Conservation (phyloP, 2,113 vertebrate species). For the Lophotis ruficrista region DNA sequence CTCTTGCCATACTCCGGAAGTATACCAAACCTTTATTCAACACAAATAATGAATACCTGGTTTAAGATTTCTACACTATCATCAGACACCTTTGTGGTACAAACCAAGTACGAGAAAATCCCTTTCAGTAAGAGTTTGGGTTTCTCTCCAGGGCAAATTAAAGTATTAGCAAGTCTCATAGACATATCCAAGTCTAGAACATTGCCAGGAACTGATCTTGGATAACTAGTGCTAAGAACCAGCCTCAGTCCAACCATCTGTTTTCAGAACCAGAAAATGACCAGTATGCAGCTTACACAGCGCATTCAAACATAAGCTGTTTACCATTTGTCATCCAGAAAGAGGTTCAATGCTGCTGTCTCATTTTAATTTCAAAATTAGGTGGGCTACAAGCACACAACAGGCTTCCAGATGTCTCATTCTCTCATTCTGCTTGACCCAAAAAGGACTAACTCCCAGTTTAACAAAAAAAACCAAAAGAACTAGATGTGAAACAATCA, state of each 20-base stretch:
- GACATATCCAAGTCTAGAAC: not conserved
- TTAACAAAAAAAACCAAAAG: not conserved
- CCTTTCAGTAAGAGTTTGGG: not conserved
- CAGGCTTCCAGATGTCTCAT: not conserved
- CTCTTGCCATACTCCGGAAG: not conserved
- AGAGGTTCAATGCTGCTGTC: not conserved
- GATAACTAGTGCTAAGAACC: not conserved
- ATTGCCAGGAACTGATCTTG: not conserved
- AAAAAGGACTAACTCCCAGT: not conserved
- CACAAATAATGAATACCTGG: not conserved
- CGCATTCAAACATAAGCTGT: not conserved
- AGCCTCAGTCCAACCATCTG: not conserved
- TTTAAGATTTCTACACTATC: not conserved
- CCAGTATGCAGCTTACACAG: not conserved
- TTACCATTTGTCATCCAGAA: not conserved
- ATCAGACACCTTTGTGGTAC: not conserved
- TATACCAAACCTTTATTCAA: not conserved
- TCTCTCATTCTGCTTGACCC: not conserved
- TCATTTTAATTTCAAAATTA: not conserved
- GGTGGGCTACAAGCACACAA: not conserved
- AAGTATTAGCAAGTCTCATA: not conserved
- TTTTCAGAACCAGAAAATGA: not conserved
- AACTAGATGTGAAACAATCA: not conserved
- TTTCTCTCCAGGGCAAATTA: not conserved
- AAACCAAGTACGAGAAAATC: not conserved